Evolutionary conservation across 2,797 vertebrate genomes (phyloP).

Genomic region (Cottoperca gobio): DNA sequence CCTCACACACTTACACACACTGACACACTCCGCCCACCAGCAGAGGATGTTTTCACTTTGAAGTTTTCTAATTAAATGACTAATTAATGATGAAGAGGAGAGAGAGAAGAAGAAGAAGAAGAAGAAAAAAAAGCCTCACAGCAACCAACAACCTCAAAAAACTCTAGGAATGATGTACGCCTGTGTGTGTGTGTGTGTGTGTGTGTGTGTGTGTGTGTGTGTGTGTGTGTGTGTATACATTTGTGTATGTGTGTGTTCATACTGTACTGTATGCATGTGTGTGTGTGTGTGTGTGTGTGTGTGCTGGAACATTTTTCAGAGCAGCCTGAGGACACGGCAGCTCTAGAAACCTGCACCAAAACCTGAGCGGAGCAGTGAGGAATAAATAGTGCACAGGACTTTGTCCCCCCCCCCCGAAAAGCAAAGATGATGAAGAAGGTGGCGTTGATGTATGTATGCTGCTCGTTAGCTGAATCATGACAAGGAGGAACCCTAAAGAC

Average conservation of each 20-base stretch:
- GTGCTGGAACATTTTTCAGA: constrained; percentile 31
- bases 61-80: constrained; percentile 72
- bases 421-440: constrained; percentile 3
- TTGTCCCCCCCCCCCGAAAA: background rate
- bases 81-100: constrained; percentile 64
- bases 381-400: background rate
- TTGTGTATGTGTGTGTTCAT: constrained; percentile 11
- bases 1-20: constrained; percentile 9
- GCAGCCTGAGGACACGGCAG: constrained; percentile 56
- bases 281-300: constrained; percentile 5
- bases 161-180: constrained; percentile 56
- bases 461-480: background rate
- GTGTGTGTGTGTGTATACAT: background rate
- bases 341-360: constrained; percentile 54
- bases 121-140: constrained; percentile 44
- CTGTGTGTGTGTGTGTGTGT: background rate
- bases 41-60: constrained; percentile 72
- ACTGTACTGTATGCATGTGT: background rate
- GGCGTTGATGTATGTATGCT: background rate
- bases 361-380: constrained; percentile 17
- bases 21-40: constrained; percentile 43
- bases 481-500: background rate
- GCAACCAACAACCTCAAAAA: constrained; percentile 55
- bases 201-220: constrained; percentile 6
- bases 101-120: background rate